Percentiles rank a stretch among this genome's conserved stretches.
These are phyloP conservation scores for Serrognathus titanus DNA, from an alignment of 2,888 invertebrate genomes.

Conservation along the genomic window DNA sequence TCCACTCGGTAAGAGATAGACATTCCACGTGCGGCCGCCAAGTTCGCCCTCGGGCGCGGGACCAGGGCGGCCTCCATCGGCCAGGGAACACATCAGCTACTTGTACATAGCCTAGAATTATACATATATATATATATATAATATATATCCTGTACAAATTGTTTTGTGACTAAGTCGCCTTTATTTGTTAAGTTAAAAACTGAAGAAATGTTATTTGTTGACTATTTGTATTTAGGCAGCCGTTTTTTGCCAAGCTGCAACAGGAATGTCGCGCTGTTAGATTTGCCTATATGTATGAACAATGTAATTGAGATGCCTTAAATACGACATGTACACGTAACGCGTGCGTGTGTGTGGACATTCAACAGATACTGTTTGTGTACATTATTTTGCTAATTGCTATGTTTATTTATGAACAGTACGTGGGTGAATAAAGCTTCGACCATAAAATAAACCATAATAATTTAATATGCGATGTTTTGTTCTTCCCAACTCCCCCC, in stretches of 20 bases:
- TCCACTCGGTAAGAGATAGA: conserved; percentile 43
- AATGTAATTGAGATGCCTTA: conserved; percentile 42
- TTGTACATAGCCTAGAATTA: conserved; percentile 26
- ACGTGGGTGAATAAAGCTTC: conserved; percentile 30
- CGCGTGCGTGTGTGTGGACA: conserved; percentile 27
- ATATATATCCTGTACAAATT: conserved; percentile 38
- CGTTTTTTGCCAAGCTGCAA: conserved; percentile 27
- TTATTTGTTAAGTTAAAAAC: conserved; percentile 41
- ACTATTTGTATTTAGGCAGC: conserved; percentile 24
- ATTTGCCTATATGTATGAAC: conserved; percentile 38
- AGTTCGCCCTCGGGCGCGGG: conserved; percentile 45
- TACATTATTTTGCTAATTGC: conserved; percentile 31
- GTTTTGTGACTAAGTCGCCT: conserved; percentile 42
- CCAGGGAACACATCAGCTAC: conserved; percentile 45
- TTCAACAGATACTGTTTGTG: conserved; percentile 39
- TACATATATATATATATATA: conserved; percentile 6
- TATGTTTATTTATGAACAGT: conserved; percentile 24
- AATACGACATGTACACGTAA: conserved; percentile 33
- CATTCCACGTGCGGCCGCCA: conserved; percentile 49
- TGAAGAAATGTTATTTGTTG: conserved; percentile 46
- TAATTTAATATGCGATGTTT: conserved; percentile 4
- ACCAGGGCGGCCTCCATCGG: conserved; percentile 48
- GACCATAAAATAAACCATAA: conserved; percentile 22
- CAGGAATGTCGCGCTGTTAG: conserved; percentile 43
- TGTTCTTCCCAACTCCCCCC: neutral